Evolutionary conservation across 2,113 vertebrate genomes (phyloP), one percentile per base, ranked within the genome.

Genomic region (Tragelaphus buxtoni): DNA sequence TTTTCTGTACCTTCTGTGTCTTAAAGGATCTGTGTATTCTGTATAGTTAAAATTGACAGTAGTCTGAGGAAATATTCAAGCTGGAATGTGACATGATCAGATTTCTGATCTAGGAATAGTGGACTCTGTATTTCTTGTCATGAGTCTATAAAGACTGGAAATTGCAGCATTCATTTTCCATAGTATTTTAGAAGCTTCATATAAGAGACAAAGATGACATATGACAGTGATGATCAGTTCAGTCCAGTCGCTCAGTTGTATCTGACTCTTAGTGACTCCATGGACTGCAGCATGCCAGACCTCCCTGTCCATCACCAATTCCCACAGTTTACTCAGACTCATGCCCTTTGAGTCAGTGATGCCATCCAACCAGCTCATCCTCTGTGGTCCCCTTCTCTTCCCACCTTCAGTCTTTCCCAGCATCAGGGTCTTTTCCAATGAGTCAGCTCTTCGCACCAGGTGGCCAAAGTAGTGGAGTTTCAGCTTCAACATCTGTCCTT

Each of bases 141-240:
- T 81, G 55, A 82, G 61, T 35, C 74, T 76, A 20, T 55, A 24
- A 91, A 76, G 56, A 56, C 60, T 55, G 35, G 35, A 91, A 96
- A 88, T 49, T 32, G 0, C 30, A 82, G 16, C n/a, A 63, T 81
- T 94, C 35, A 76, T 76, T 94, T 13, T 10, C 7, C 82, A n/a
- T 32, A 63, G 22, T 88, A 63, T 87, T 87, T 89, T 72, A 72
- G 42, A 55, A 79, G 42, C 30, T 22, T 69, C 35, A 51, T 32
- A 76, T 30, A 58, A 82, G 58, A 81, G 51, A 30, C 56, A 28
- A 93, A 90, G 39, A 35, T 49, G 45, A 82, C 4, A 6, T 45
- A 61, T 47, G 30, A 94, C 26, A 61, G 11, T 80, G 88, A 60
- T 94, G 47, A 24, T 72, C 80, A 35, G 72, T 94, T 91, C 35